Percentiles rank a stretch among this genome's conserved stretches.
Evolutionary conservation across 2,888 invertebrate species (phyloP).

Genomic region (Corbicula japonica): DNA sequence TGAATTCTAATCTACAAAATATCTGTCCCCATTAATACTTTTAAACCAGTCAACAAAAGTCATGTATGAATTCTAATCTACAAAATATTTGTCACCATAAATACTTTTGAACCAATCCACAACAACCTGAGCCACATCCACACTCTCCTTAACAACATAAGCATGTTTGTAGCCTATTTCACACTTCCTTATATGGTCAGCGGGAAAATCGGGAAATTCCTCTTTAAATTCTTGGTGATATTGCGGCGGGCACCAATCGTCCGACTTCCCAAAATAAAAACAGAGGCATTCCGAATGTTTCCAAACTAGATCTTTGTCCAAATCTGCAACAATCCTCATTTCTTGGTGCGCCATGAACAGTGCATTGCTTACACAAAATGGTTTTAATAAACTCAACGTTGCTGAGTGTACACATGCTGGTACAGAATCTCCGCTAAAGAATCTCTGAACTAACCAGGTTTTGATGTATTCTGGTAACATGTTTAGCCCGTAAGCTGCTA

Average conservation of each 20-base stretch:
- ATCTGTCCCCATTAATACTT: too few species aligned
- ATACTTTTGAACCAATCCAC: slow-evolving; percentile 71
- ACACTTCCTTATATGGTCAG: slow-evolving; percentile 89
- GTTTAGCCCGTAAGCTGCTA: slow-evolving; percentile 78
- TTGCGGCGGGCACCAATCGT: slow-evolving; percentile 93
- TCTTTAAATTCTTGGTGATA: slow-evolving; percentile 91
- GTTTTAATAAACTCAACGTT: slow-evolving; percentile 82
- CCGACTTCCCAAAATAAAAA: slow-evolving; percentile 93
- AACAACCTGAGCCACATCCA: slow-evolving; percentile 84
- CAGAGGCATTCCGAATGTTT: slow-evolving; percentile 90
- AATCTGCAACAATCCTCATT: slow-evolving; percentile 91
- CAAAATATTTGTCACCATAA: too few species aligned
- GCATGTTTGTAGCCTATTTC: slow-evolving; percentile 91
- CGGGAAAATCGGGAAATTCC: slow-evolving; percentile 89
- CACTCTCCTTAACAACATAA: slow-evolving; percentile 90
- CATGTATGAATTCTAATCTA: too few species aligned
- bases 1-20: too few species aligned
- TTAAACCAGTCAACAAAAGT: too few species aligned
- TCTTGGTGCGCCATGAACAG: slow-evolving; percentile 88
- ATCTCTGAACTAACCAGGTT: slow-evolving; percentile 79
- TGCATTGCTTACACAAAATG: slow-evolving; percentile 78
- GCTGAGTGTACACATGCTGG: slow-evolving; percentile 82
- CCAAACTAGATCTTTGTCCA: slow-evolving; percentile 90
- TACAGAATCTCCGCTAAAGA: slow-evolving; percentile 74
- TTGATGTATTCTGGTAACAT: slow-evolving; percentile 77